These are phyloP conservation scores for Drosophila miranda DNA, from an alignment of 1,140 invertebrate genomes.

Conservation along the genomic window DNA sequence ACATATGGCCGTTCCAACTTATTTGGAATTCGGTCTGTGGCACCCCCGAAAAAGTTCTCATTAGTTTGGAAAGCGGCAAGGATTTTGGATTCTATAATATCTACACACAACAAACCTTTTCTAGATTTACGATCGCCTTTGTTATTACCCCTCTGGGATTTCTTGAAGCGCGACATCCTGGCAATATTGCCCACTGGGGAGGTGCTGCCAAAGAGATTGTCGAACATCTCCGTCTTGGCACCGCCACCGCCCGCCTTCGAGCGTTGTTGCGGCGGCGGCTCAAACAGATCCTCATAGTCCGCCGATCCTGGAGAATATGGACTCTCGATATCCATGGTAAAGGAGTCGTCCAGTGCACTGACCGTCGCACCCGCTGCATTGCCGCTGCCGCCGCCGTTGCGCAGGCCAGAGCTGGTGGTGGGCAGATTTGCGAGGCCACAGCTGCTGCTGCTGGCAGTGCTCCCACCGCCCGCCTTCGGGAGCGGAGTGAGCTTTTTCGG, in stretches of 20 bases:
- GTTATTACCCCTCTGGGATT: constrained; percentile 54
- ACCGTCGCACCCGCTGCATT: constrained; percentile 84
- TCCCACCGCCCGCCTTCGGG: constrained; percentile 73
- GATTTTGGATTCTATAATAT: too few relatives aligned
- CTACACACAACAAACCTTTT: constrained; percentile 67
- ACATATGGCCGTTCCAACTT: too few relatives aligned
- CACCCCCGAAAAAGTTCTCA: too few relatives aligned
- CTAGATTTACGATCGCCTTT: constrained; percentile 66
- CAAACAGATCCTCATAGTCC: constrained; percentile 93
- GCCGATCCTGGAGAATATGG: constrained; percentile 93
- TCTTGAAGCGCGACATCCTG: constrained; percentile 52
- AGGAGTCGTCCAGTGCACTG: constrained; percentile 83
- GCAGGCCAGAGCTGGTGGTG: constrained; percentile 37
- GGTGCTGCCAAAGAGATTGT: constrained; percentile 79
- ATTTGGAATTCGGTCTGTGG: too few relatives aligned
- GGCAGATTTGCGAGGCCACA: constrained; percentile 54
- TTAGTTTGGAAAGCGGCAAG: too few relatives aligned
- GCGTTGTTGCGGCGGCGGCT: constrained; percentile 89
- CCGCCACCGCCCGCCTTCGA: constrained; percentile 33
- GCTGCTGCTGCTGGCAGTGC: constrained; percentile 76
- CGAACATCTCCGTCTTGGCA: constrained; percentile 71
- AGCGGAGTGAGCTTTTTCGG: constrained; percentile 62
- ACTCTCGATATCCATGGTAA: constrained; percentile 86
- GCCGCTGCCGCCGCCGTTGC: constrained; percentile 59
- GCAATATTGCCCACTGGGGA: constrained; percentile 58